Conservation (phyloP, 2,113 vertebrate species). For the Neofelis nebulosa region DNA sequence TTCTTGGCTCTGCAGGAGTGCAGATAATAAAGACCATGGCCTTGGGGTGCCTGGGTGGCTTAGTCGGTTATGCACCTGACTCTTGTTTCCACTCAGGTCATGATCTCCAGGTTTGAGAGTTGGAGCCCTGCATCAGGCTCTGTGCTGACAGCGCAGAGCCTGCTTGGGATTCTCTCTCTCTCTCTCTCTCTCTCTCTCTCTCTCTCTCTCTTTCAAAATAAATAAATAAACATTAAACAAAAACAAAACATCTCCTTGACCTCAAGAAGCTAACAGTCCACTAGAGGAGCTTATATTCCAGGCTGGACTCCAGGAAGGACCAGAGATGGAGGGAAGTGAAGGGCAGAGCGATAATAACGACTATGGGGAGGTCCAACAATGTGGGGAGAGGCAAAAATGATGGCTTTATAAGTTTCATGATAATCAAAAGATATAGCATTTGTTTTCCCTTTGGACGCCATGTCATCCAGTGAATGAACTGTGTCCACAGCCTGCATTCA, state of each 20-base stretch:
- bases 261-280: background rate
- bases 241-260: background rate
- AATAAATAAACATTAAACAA: too few relatives aligned
- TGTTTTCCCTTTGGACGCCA: background rate
- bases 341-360: fast-evolving
- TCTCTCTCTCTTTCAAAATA: too few relatives aligned
- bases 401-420: background rate
- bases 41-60: background rate
- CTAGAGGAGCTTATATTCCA: background rate
- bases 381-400: background rate
- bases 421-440: background rate
- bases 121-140: too few relatives aligned
- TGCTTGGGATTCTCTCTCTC: too few relatives aligned
- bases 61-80: too few relatives aligned
- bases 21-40: background rate
- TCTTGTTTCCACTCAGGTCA: too few relatives aligned
- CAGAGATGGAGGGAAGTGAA: background rate
- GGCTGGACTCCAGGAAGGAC: background rate
- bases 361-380: fast-evolving
- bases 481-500: fast-evolving
- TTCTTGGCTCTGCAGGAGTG: background rate
- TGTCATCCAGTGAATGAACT: background rate
- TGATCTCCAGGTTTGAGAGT: too few relatives aligned
- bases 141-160: too few relatives aligned
- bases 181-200: too few relatives aligned